Conservation (phyloP, 2,113 vertebrate species). For the Antidorcas marsupialis region DNA sequence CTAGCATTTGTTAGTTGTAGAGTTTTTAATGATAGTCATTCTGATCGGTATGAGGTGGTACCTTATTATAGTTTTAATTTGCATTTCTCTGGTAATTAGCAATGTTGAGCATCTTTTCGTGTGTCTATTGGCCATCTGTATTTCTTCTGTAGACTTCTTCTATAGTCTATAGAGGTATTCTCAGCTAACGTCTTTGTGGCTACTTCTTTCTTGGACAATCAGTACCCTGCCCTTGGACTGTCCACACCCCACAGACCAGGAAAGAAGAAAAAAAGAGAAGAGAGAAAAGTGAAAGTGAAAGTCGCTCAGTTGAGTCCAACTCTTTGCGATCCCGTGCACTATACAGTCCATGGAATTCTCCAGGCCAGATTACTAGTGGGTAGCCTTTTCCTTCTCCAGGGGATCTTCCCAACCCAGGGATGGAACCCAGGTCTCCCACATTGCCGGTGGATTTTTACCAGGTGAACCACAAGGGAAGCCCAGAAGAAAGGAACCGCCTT, state of each 20-base stretch:
- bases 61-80: neutral
- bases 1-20: neutral
- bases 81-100: neutral
- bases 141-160: neutral
- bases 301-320: neutral
- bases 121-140: neutral
- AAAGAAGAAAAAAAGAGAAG: neutral
- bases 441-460: neutral
- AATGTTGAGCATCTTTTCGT: neutral
- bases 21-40: neutral
- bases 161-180: neutral
- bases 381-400: neutral
- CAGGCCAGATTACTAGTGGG: neutral
- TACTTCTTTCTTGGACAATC: neutral
- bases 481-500: neutral
- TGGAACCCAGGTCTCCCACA: neutral
- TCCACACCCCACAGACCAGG: neutral
- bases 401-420: neutral
- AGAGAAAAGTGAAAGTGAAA: neutral
- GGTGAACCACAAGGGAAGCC: neutral
- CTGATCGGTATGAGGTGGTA: neutral
- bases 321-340: neutral
- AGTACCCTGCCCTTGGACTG: neutral
- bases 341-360: neutral
- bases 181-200: neutral